Evolutionary conservation across 2,113 vertebrate species (phyloP), one percentile per base, ranked within the genome.

Genomic region (Sterna hirundo): DNA sequence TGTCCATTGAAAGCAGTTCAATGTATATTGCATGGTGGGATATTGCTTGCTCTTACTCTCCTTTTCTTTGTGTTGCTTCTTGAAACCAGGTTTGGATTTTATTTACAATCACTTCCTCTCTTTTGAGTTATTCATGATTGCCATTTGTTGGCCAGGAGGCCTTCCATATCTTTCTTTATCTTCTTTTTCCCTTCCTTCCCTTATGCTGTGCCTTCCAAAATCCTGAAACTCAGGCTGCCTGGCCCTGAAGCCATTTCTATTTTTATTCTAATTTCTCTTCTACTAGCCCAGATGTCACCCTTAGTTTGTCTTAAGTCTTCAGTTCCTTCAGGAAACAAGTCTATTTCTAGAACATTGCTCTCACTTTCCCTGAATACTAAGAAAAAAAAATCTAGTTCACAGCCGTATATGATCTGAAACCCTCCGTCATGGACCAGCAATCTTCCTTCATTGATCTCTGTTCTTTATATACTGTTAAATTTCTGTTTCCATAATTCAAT

Each of bases 261-360:
- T 94, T 96, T 96, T 87, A 85, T 40, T 87, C 34, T 79, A 15
- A 79, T 89, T 94, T 95, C 49, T 91, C 44, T 58, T 91, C 46
- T 91, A 94, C 74, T 51, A 93, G 83, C 22, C 46, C 32, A 78
- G 64, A 44, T 5, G 5, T 94, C 94, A 80, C 13, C 1, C 1
- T 54, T 84, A 82, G 49, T 97, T 89, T 95, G 42, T 92, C 83
- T 88, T 64, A 90, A 86, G 86, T 52, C 46, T 95, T 94, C 65
- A 62, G 52, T 81, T 94, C 44, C 83, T 89, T 88, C 81, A 89
- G 86, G 91, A 96, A 94, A 62, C 36, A 78, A 27, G 30, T 61
- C 46, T 78, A 12, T 84, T 95, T 92, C 83, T 92, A 66, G 77
- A 3, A 2, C 57, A 10, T 30, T 86, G 23, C 30, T 92, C 80